phyloP scores from a whole-genome alignment of 2,888 invertebrate species.

The Stegana nigrithorax region DNA sequence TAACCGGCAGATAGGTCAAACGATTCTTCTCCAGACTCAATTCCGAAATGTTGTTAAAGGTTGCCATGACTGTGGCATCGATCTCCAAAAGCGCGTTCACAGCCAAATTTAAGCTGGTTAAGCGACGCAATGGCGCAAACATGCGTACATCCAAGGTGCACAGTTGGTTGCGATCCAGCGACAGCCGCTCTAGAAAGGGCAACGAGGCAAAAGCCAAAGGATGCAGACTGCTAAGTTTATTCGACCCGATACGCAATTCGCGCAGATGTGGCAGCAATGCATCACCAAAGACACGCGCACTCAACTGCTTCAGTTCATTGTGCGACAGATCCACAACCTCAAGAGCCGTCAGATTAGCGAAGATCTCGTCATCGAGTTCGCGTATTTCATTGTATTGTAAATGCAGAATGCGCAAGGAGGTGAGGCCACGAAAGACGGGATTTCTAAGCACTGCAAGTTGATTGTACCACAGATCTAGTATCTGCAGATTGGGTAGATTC shows the following conservation, averaged over 20 bases:
- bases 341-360: slow-evolving; percentile 48
- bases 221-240: slow-evolving; percentile 50
- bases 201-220: slow-evolving; percentile 50
- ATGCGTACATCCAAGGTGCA: slow-evolving; percentile 50
- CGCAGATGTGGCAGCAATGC: slow-evolving; percentile 42
- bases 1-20: slow-evolving; percentile 57
- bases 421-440: slow-evolving; percentile 46
- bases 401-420: slow-evolving; percentile 46
- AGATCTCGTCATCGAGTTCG: slow-evolving; percentile 44
- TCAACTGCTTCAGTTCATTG: slow-evolving; percentile 49
- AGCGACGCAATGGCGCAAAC: slow-evolving; percentile 54
- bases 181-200: slow-evolving; percentile 54
- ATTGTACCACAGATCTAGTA: slow-evolving; percentile 57
- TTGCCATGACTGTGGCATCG: slow-evolving; percentile 39
- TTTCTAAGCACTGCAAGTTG: slow-evolving; percentile 44
- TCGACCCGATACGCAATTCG: slow-evolving; percentile 48
- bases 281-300: slow-evolving; percentile 46
- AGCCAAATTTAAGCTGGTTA: slow-evolving; percentile 54
- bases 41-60: slow-evolving; percentile 42
- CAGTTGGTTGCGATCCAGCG: slow-evolving; percentile 55
- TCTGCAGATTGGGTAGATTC: slow-evolving; percentile 43
- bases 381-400: slow-evolving; percentile 55
- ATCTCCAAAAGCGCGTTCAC: slow-evolving; percentile 58
- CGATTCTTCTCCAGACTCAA: slow-evolving; percentile 62
- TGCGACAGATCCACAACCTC: slow-evolving; percentile 52